A percentile compares a stretch with the other conserved stretches of the same genome.
Conservation (phyloP, 2,113 vertebrate species). For the Otolemur garnettii region DNA sequence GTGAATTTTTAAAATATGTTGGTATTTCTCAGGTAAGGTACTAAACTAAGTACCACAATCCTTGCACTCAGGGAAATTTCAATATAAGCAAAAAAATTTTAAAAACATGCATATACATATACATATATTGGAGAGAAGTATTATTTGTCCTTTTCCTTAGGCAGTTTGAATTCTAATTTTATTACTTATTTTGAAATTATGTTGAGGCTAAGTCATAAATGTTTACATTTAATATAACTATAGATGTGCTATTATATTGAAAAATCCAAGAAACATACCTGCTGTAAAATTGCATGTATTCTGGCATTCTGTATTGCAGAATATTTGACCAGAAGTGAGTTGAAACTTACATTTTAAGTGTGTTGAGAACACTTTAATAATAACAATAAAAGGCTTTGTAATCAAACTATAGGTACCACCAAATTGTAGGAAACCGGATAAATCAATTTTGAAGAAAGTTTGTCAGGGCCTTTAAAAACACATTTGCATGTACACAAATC, state of each 20-base stretch:
- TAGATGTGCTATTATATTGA: not conserved
- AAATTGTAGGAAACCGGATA: not conserved
- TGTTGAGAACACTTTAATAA: not conserved
- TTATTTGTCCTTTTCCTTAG: not conserved
- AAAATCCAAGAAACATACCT: not conserved
- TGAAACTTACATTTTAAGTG: not conserved
- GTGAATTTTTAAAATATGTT: constrained; percentile 5
- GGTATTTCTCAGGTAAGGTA: not conserved
- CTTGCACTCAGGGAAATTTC: not conserved
- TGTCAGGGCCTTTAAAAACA: not conserved
- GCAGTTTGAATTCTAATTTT: not conserved
- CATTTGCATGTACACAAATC: constrained; percentile 21
- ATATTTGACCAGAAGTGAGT: not conserved
- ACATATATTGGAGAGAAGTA: not conserved
- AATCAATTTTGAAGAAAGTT: constrained; percentile 28
- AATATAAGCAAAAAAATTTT: not conserved
- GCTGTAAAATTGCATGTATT: not conserved
- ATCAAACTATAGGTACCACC: not conserved
- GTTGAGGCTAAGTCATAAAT: not conserved
- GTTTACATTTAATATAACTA: not conserved
- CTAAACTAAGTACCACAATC: not conserved
- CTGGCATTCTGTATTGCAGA: constrained; percentile 5
- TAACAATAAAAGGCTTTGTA: not conserved
- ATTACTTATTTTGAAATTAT: constrained; percentile 44
- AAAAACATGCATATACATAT: not conserved